phyloP scores from a whole-genome alignment of 2,888 invertebrate species.

The Epirrita christyi region DNA sequence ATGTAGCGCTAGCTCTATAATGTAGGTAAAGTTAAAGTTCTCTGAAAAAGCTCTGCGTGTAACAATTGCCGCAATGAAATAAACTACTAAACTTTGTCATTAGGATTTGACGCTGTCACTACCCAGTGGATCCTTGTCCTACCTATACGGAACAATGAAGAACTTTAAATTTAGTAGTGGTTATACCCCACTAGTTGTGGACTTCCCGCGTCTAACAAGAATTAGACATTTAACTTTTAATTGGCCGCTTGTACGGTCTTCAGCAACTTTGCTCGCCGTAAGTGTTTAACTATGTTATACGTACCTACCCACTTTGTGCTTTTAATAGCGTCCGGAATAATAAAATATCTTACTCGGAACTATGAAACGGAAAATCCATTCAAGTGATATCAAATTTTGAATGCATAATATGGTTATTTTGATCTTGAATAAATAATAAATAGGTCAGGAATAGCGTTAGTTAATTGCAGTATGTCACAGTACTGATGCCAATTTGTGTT shows the following conservation, averaged over 20 bases:
- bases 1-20: too few relatives aligned
- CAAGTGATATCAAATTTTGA: neutral
- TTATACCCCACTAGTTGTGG: slow-evolving; percentile 63
- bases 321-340: slow-evolving; percentile 44
- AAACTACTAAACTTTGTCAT: slow-evolving; percentile 36
- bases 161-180: slow-evolving; percentile 67
- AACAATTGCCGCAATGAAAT: neutral
- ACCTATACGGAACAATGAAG: slow-evolving; percentile 57
- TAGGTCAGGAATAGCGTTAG: too few relatives aligned
- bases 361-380: neutral
- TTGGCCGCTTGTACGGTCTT: slow-evolving; percentile 82
- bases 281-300: slow-evolving; percentile 79
- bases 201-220: slow-evolving; percentile 80
- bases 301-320: slow-evolving; percentile 42
- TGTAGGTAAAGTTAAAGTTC: too few relatives aligned
- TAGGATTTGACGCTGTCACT: slow-evolving; percentile 40
- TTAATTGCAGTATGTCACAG: too few relatives aligned
- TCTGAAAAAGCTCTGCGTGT: neutral
- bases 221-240: slow-evolving; percentile 85
- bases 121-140: slow-evolving; percentile 47
- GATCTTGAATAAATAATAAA: neutral
- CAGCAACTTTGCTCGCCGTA: slow-evolving; percentile 73
- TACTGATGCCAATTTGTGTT: too few relatives aligned
- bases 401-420: neutral
- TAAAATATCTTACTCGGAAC: slow-evolving; percentile 13